These are phyloP conservation scores for Listrodromus nycthemerus DNA, from an alignment of 2,888 invertebrate genomes.

Conservation along the genomic window DNA sequence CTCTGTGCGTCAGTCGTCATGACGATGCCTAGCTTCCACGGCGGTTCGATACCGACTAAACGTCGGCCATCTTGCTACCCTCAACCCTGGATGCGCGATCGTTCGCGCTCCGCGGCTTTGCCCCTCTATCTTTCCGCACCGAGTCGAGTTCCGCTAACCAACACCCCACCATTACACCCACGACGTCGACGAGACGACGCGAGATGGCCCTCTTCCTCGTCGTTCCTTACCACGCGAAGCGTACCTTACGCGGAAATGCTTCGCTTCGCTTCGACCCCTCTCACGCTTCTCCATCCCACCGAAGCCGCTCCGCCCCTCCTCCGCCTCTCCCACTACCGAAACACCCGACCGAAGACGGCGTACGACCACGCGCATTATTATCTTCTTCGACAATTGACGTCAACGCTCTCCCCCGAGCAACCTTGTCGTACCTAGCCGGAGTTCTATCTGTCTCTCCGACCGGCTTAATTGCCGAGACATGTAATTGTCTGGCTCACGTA, in stretches of 20 bases:
- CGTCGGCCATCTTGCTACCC: constrained; percentile 81
- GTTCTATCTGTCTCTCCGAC: constrained; percentile 19
- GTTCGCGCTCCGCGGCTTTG: constrained; percentile 69
- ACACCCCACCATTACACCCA: constrained; percentile 4
- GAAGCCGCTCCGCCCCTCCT: constrained; percentile 20
- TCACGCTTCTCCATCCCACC: constrained; percentile 11
- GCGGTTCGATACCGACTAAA: constrained; percentile 82
- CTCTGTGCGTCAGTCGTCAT: constrained; percentile 63
- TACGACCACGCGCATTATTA: constrained; percentile 73
- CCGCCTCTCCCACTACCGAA: constrained; percentile 43
- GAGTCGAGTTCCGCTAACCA: background rate
- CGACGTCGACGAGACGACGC: constrained; percentile 16
- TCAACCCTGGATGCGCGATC: constrained; percentile 71
- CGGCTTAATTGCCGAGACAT: constrained; percentile 75
- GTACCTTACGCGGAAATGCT: constrained; percentile 10
- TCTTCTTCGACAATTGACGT: constrained; percentile 80
- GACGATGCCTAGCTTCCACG: constrained; percentile 70
- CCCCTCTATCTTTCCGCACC: constrained; percentile 17
- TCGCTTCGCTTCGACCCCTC: constrained; percentile 65
- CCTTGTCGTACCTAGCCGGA: constrained; percentile 58
- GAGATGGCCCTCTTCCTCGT: constrained; percentile 12
- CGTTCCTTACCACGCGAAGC: constrained; percentile 5
- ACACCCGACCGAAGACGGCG: constrained; percentile 52
- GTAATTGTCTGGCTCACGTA: constrained; percentile 74
- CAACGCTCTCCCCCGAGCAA: constrained; percentile 75